Percentiles rank a stretch among this genome's conserved stretches.
These are phyloP conservation scores for Pangasius djambal DNA, from an alignment of 2,797 vertebrate species.

Conservation along the genomic window DNA sequence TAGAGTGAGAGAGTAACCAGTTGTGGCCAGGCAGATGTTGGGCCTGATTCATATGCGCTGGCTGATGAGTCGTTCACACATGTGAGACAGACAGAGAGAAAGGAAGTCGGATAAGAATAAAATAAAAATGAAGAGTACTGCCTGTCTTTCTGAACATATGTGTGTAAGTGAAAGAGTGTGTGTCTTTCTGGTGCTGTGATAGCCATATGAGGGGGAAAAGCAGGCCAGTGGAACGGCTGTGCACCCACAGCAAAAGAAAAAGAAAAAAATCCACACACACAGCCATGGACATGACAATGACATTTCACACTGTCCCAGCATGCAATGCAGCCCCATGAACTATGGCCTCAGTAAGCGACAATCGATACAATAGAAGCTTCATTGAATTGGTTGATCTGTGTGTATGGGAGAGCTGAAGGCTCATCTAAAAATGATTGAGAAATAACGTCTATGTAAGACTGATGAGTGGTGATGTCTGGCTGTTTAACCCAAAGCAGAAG, in stretches of 20 bases:
- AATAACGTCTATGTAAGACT: not conserved
- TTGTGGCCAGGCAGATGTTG: conserved; percentile 46
- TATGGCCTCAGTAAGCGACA: not conserved
- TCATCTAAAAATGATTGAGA: not conserved
- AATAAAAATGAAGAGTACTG: conserved; percentile 11
- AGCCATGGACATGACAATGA: not conserved
- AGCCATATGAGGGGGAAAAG: conserved; percentile 27
- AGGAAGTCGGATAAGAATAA: conserved; percentile 2
- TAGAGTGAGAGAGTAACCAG: conserved; percentile 41
- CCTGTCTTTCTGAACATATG: not conserved
- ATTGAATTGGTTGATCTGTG: not conserved
- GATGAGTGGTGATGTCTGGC: not conserved
- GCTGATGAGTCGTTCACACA: conserved; percentile 18
- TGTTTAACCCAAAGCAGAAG: not conserved
- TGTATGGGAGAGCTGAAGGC: not conserved
- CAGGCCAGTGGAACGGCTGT: conserved; percentile 47
- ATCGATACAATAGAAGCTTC: not conserved
- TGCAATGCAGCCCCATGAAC: not conserved
- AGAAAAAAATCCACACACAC: not conserved
- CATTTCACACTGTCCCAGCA: too few relatives aligned
- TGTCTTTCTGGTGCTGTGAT: not conserved
- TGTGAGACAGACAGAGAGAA: conserved; percentile 28
- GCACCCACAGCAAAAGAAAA: not conserved
- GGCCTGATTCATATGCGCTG: conserved; percentile 48
- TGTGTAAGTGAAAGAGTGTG: not conserved